Evolutionary conservation across 2,888 invertebrate genomes (phyloP).

Genomic region (Alentia gelatinosa): DNA sequence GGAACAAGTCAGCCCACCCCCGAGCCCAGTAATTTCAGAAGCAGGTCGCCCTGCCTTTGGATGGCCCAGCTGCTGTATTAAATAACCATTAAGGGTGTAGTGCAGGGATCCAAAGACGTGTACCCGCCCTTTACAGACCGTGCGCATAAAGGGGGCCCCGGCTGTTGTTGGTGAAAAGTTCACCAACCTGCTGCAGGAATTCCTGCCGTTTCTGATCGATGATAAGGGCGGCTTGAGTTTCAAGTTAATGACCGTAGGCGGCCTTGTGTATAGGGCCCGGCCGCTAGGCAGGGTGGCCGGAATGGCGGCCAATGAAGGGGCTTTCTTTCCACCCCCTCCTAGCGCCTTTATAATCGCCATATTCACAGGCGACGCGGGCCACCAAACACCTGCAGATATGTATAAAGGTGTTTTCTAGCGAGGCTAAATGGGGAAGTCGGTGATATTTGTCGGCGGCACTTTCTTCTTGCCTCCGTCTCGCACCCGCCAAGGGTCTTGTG

Average conservation of each 20-base stretch:
- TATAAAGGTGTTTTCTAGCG: constrained; percentile 31
- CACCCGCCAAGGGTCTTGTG: constrained; percentile 8
- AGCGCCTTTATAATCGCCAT: constrained; percentile 35
- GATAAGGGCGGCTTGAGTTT: constrained; percentile 55
- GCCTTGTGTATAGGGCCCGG: constrained; percentile 3
- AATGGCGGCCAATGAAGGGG: constrained; percentile 8
- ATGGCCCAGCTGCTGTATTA: constrained; percentile 22
- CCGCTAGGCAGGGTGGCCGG: constrained; percentile 26
- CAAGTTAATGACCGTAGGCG: constrained; percentile 54
- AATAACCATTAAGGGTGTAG: constrained; percentile 40
- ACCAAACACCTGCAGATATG: constrained; percentile 55
- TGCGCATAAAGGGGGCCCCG: neutral
- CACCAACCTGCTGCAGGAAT: constrained; percentile 22
- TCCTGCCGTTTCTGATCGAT: constrained; percentile 51
- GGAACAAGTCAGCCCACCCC: constrained; percentile 17
- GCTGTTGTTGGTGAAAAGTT: constrained; percentile 29
- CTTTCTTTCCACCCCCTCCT: neutral
- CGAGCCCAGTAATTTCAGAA: constrained; percentile 21
- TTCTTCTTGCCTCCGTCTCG: constrained; percentile 23
- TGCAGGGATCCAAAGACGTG: constrained; percentile 5
- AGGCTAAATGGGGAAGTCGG: constrained; percentile 37
- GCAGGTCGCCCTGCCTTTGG: constrained; percentile 15
- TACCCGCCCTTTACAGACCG: constrained; percentile 23
- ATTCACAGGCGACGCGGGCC: constrained; percentile 24
- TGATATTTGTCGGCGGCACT: constrained; percentile 28